phyloP scores from a whole-genome alignment of 2,888 invertebrate genomes.

The Pyrrhia umbra region DNA sequence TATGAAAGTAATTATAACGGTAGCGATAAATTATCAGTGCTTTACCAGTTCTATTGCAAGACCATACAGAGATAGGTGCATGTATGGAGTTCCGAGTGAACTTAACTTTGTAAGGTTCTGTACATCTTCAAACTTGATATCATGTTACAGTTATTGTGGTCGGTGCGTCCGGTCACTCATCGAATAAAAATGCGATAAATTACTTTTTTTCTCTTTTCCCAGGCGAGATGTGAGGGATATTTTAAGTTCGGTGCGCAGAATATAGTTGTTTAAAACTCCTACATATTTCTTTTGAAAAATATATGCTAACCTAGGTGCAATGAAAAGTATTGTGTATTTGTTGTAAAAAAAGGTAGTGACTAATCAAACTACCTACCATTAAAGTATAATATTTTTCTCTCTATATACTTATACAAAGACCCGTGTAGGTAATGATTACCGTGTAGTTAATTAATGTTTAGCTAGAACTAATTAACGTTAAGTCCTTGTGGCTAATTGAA shows the following conservation, averaged over 20 bases:
- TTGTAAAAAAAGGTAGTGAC: too few species aligned
- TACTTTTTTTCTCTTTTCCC: conserved; percentile 33
- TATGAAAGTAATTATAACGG: conserved; percentile 78
- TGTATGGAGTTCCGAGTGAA: conserved; percentile 51
- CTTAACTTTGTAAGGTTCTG: conserved; percentile 41
- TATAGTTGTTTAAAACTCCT: conserved; percentile 13
- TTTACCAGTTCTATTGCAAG: conserved; percentile 59
- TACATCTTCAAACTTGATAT: conserved; percentile 58
- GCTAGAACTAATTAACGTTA: not conserved
- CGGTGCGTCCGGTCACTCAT: conserved; percentile 45
- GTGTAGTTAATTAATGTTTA: not conserved
- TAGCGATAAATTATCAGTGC: conserved; percentile 73
- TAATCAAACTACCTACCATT: too few species aligned
- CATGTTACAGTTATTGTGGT: conserved; percentile 56
- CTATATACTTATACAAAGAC: not conserved
- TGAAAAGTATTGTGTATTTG: too few species aligned
- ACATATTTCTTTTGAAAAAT: not conserved
- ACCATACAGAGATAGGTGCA: conserved; percentile 53
- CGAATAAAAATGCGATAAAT: conserved; percentile 52
- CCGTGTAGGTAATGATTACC: not conserved
- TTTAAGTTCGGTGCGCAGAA: conserved; percentile 19
- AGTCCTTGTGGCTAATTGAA: not conserved
- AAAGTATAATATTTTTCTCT: too few species aligned
- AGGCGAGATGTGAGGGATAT: conserved; percentile 19
- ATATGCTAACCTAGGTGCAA: too few species aligned